A percentile compares a stretch with the other conserved stretches of the same genome.
These are phyloP conservation scores for Callosobruchus maculatus DNA, from an alignment of 2,888 invertebrate species.

Conservation along the genomic window DNA sequence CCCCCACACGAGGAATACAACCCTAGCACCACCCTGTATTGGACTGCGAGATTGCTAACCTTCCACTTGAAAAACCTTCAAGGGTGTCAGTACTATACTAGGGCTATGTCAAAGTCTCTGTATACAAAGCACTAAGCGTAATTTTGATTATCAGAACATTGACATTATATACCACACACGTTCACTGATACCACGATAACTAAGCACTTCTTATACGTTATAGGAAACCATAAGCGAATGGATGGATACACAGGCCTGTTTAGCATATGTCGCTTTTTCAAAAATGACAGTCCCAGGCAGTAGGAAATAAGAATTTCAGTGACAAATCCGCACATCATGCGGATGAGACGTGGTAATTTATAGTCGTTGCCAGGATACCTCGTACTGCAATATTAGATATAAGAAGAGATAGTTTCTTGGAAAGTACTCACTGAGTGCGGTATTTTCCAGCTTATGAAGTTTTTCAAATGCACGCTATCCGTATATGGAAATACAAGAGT, in stretches of 20 bases:
- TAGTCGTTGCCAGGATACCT: not conserved
- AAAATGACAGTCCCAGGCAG: not conserved
- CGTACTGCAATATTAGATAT: not conserved
- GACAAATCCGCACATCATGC: not conserved
- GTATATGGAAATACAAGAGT: not conserved
- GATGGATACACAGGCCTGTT: not conserved
- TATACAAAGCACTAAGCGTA: too few relatives aligned
- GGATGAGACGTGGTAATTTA: not conserved
- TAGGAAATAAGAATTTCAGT: not conserved
- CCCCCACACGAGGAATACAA: too few relatives aligned
- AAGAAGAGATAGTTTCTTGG: not conserved
- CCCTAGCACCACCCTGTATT: too few relatives aligned
- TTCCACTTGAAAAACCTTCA: too few relatives aligned
- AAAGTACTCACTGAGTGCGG: not conserved
- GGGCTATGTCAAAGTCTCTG: too few relatives aligned
- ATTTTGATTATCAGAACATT: too few relatives aligned
- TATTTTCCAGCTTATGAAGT: not conserved
- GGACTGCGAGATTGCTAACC: too few relatives aligned
- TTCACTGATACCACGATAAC: not conserved
- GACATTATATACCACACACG: too few relatives aligned
- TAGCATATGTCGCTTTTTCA: not conserved
- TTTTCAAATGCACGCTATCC: not conserved
- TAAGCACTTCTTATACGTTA: not conserved
- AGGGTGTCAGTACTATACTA: too few relatives aligned
- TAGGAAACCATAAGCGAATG: not conserved